Evolutionary conservation across 2,113 vertebrate genomes (phyloP).

Genomic region (Onychorhynchus coronatus): DNA sequence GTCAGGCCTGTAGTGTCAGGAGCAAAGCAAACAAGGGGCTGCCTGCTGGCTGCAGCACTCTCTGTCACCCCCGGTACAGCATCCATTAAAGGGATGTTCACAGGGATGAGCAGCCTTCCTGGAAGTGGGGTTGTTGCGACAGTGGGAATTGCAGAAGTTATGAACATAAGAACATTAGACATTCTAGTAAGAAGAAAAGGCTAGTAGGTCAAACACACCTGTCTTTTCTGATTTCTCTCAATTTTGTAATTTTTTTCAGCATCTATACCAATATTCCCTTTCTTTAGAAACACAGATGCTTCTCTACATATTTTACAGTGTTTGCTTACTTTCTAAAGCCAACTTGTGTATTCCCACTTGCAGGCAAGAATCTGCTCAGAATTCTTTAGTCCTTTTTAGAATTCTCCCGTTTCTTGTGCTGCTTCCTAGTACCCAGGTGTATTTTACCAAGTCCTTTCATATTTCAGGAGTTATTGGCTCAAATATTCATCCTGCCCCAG

Average conservation of each 20-base stretch:
- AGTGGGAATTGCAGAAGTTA: neutral
- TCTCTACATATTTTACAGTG: neutral
- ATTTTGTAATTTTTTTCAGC: neutral
- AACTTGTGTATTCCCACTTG: neutral
- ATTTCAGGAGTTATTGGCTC: neutral
- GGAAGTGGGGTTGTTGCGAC: neutral
- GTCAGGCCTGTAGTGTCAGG: neutral
- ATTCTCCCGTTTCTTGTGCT: neutral
- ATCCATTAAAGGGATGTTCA: neutral
- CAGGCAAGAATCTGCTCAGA: neutral
- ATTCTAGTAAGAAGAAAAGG: neutral
- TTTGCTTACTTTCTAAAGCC: neutral
- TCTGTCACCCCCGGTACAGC: neutral
- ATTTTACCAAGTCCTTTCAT: constrained; percentile 14
- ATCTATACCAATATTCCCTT: neutral
- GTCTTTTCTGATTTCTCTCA: neutral
- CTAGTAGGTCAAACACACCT: neutral
- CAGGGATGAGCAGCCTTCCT: neutral
- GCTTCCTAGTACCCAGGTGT: neutral
- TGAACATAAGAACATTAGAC: neutral
- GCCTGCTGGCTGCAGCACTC: neutral
- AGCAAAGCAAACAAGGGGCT: neutral
- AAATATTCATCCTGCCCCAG: neutral
- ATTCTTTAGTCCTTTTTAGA: neutral
- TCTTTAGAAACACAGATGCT: neutral